phyloP scores from a whole-genome alignment of 2,113 vertebrate genomes.

The Fukomys damarensis region DNA sequence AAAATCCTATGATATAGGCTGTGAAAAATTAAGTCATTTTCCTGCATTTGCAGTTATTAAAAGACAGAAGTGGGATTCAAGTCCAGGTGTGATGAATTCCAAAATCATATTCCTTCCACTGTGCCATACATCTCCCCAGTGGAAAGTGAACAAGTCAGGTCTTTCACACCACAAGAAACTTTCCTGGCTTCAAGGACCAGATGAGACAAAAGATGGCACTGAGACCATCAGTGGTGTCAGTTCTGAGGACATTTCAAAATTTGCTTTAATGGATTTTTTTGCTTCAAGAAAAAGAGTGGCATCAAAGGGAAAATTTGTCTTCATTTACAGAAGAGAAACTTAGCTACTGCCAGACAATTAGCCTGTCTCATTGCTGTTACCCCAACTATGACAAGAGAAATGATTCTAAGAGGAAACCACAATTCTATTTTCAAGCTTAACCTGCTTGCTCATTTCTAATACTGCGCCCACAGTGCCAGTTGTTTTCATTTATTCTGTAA shows the following conservation, averaged over 20 bases:
- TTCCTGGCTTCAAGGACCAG: neutral
- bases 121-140: neutral
- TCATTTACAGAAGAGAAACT: constrained; percentile 36
- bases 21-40: neutral
- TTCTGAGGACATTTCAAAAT: neutral
- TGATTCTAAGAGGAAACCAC: neutral
- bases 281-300: neutral
- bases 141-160: neutral
- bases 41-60: neutral
- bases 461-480: neutral
- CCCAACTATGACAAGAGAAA: constrained; percentile 12
- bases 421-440: neutral
- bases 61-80: neutral
- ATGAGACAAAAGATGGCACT: neutral
- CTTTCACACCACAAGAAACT: neutral
- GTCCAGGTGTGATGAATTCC: neutral
- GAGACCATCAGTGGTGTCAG: neutral
- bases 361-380: neutral
- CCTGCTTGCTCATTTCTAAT: neutral
- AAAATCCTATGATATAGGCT: neutral
- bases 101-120: neutral
- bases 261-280: neutral
- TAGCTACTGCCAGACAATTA: constrained; percentile 26
- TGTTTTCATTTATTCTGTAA: neutral
- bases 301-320: neutral